These are phyloP conservation scores for Chelon labrosus DNA, from an alignment of 2,797 vertebrate genomes.

Conservation along the genomic window DNA sequence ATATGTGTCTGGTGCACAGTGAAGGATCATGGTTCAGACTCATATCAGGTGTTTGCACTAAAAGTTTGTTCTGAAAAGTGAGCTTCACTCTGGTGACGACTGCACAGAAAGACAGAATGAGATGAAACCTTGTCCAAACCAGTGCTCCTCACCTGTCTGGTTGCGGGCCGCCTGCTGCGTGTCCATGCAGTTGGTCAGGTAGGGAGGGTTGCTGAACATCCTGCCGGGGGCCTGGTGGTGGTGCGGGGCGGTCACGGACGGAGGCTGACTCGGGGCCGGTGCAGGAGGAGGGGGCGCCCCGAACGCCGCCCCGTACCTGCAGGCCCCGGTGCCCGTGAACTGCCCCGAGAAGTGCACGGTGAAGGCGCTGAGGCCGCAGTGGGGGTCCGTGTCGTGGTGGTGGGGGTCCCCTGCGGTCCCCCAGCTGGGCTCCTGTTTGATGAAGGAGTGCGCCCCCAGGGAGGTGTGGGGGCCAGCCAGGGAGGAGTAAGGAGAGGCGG, in stretches of 20 bases:
- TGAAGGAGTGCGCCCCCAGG: slow-evolving; percentile 92
- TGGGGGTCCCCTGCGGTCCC: slow-evolving; percentile 89
- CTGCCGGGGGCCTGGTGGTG: slow-evolving; percentile 91
- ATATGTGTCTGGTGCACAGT: no score
- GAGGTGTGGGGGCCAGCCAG: slow-evolving; percentile 90
- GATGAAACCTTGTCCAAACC: no score
- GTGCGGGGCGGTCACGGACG: slow-evolving; percentile 91
- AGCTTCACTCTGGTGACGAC: no score
- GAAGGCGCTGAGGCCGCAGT: slow-evolving; percentile 95
- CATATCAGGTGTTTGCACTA: no score
- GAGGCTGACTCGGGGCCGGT: slow-evolving; percentile 73
- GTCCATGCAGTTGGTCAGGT: slow-evolving; percentile 96
- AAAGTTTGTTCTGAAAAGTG: no score
- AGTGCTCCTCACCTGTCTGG: slow-evolving; percentile 84
- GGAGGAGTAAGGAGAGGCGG: slow-evolving; percentile 91
- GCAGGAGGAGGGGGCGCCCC: slow-evolving; percentile 86
- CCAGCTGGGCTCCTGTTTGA: slow-evolving; percentile 98
- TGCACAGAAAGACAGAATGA: no score
- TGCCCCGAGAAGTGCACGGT: slow-evolving; percentile 98
- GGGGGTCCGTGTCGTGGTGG: slow-evolving; percentile 84
- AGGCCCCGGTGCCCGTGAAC: slow-evolving; percentile 96
- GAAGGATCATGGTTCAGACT: no score
- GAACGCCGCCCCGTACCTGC: slow-evolving; percentile 94
- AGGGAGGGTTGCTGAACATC: slow-evolving; percentile 94
- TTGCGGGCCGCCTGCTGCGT: slow-evolving; percentile 90